Percentiles rank a stretch among this genome's conserved stretches.
phyloP scores from a whole-genome alignment of 1,140 invertebrate species.

The Lerema accius region DNA sequence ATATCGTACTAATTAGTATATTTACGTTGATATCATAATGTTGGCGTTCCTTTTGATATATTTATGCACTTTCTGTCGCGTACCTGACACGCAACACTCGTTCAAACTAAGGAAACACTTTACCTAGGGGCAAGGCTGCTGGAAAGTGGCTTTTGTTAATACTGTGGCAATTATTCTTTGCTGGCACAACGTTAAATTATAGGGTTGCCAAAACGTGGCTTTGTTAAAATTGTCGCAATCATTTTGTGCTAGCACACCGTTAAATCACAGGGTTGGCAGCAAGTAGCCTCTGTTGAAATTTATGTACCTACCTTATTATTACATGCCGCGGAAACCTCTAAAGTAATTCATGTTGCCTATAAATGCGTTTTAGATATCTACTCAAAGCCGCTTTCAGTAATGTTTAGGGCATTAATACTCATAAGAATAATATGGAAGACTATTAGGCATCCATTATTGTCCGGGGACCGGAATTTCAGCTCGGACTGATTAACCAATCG shows the following conservation, averaged over 20 bases:
- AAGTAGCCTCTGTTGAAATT: neutral
- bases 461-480: neutral
- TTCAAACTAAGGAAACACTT: neutral
- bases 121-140: neutral
- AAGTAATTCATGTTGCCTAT: neutral
- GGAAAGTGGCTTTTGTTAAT: neutral
- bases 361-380: neutral
- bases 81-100: neutral
- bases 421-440: neutral
- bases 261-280: neutral
- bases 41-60: neutral
- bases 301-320: neutral
- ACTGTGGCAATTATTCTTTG: neutral
- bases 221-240: neutral
- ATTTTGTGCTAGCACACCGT: neutral
- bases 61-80: neutral
- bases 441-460: neutral
- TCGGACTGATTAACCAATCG: neutral
- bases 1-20: too few relatives aligned
- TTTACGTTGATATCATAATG: too few relatives aligned
- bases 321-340: neutral
- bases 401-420: neutral
- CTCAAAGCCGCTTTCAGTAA: neutral
- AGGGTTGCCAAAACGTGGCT: slow-evolving; percentile 2
- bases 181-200: slow-evolving; percentile 3